Base-by-base conservation (phyloP, 2,797 vertebrate species). In the Stomatorhinus walkeri region DNA sequence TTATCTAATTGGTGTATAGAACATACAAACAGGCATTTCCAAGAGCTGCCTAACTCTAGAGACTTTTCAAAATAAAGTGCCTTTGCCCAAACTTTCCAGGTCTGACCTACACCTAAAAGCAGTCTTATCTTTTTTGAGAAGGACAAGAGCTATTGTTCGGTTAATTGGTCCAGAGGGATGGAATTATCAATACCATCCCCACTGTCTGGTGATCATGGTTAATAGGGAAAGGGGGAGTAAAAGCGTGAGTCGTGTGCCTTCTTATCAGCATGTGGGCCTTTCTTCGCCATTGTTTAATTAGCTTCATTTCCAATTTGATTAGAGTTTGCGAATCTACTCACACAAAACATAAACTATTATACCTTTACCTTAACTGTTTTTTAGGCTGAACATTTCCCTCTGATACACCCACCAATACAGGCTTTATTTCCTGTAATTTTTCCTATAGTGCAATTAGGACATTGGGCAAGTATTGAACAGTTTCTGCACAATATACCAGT, bases 21-120 rank as follows among this genome's bases (percentile, higher is more conserved):
- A 43, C 87, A 86, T 93, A 94, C 93, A 94, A 92, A 94, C 94
- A 93, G 87, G 88, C 89, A 90, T 89, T 87, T 59, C 87, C 7
- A 36, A 61, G 59, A 90, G 91, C 85, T 92, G 89, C 92, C 24
- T 92, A 92, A 91, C 91, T 81, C 64, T 32, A 92, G 32, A 91
- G 10, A 86, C 16, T 89, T 90, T 49, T 87, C 64, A 90, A 28
- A 52, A 89, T 40, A 40, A 87, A 40, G 51, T 87, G 32, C 40
- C 32, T 56, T 36, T 28, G 85, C 28, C 49, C 16, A 87, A 87
- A 56, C 85, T 87, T 56, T 87, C 51, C 16, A 87, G 52, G 28
- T 32, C 52, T 59, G 85, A 87, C 85, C 51, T 87, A 59, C 52
- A 87, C 28, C 85, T 61, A 56, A 61, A 54, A 61, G 14, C 54